Conservation (phyloP, 2,888 invertebrate species). For the Mesorhabditis sp. region DNA sequence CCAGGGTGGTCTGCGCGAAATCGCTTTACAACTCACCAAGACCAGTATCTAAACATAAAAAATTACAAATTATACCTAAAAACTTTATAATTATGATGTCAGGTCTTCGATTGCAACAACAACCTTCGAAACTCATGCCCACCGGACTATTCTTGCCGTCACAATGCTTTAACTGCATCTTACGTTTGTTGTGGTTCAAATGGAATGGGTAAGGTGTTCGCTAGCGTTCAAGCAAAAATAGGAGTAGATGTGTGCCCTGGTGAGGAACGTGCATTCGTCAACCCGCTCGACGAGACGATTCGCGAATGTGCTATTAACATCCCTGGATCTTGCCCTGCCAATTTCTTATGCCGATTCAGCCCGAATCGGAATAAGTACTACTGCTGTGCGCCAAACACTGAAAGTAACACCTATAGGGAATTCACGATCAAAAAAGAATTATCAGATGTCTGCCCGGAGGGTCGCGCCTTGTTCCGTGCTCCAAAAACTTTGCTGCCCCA, state of each 20-base stretch:
- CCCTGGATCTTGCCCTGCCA: constrained; percentile 48
- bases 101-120: constrained; percentile 34
- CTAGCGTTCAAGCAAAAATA: no score
- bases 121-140: constrained; percentile 47
- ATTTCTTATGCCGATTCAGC: constrained; percentile 51
- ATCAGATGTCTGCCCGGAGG: constrained; percentile 52
- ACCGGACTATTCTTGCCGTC: constrained; percentile 45
- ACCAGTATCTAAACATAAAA: no score
- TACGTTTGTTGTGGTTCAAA: constrained; percentile 53
- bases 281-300: constrained; percentile 43
- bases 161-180: constrained; percentile 39
- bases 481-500: constrained; percentile 39
- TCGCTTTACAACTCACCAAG: no score
- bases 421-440: constrained; percentile 3
- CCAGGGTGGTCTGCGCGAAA: no score
- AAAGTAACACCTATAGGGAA: constrained; percentile 31
- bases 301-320: constrained; percentile 51
- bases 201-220: constrained; percentile 27
- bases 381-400: constrained; percentile 50
- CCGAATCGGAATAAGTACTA: constrained; percentile 45
- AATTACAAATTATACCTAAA: no score
- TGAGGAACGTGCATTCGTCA: constrained; percentile 37
- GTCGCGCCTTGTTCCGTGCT: constrained; percentile 42
- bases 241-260: constrained; percentile 40
- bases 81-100: background rate